Evolutionary conservation across 2,113 vertebrate genomes (phyloP), one percentile per base, ranked within the genome.

Genomic region (Ameiurus melas): DNA sequence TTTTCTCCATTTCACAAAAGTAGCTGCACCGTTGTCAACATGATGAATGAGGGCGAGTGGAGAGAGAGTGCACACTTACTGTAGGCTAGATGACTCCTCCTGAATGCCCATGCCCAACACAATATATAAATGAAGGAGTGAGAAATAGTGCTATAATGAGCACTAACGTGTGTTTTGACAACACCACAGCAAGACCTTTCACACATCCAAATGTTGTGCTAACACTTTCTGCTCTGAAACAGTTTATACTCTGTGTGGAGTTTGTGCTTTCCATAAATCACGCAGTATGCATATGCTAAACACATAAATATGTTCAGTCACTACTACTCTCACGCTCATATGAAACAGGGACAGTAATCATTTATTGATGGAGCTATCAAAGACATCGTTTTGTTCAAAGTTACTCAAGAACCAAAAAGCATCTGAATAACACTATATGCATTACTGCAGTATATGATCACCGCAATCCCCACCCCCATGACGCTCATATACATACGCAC

Each of bases 1-100:
- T 95, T 95, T 95, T 94, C 92, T 95, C 93, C 91, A 95, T 95
- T 95, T 95, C 93, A 95, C 93, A 94, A 94, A 94, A 94, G 94
- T 94, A 94, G 92, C 93, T 89, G 93, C 90, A 89, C 92, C 91
- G 92, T 92, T 95, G 95, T 95, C 95, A 95, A 94, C 93, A 95
- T 95, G 95, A 95, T 95, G 92, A 95, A 95, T 93, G 91, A 85
- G 90, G 89, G 89, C 58, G 80, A 87, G 88, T 83, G 70, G 84
- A 88, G 84, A 90, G 86, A 87, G 86, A 84, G 86, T 83, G 88
- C 88, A 88, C 33, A 75, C 87, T 89, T 86, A 90, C 86, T 90
- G 88, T 89, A 88, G 89, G 88, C 86, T 88, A 84, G 80, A 89
- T 87, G 84, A 81, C 86, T 92, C 87, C 87, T 91, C 86, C 83